Conservation (phyloP, 2,797 vertebrate species). For the Pristis pectinata region DNA sequence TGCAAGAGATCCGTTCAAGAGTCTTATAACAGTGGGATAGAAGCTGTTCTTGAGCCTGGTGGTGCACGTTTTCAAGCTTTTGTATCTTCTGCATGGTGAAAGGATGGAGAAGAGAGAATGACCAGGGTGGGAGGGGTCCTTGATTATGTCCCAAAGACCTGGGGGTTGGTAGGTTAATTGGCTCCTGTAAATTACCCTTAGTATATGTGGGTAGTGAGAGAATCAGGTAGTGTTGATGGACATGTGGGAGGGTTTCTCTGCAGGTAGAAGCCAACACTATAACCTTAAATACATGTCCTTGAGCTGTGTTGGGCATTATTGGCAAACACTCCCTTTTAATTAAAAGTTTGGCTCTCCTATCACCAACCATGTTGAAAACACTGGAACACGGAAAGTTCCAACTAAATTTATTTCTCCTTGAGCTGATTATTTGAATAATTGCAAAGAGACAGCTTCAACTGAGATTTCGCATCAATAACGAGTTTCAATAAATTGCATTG, state of each 20-base stretch:
- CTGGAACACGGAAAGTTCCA: neutral
- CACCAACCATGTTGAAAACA: neutral
- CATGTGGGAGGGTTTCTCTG: neutral
- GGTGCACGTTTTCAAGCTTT: too few species aligned
- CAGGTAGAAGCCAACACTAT: neutral
- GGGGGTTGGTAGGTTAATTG: too few species aligned
- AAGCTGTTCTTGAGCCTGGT: too few species aligned
- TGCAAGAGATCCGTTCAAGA: too few species aligned
- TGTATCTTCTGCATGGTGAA: too few species aligned
- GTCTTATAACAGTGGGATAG: too few species aligned
- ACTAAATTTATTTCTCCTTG: neutral
- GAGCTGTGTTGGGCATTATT: neutral
- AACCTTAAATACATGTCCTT: neutral
- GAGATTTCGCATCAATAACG: neutral
- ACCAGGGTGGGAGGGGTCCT: too few species aligned
- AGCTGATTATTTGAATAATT: neutral
- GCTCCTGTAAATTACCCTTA: too few species aligned
- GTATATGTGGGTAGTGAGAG: too few species aligned
- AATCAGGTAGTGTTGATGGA: too few species aligned
- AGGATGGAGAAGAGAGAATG: too few species aligned
- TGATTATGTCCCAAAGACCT: too few species aligned
- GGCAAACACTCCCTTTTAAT: neutral
- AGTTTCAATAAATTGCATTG: neutral
- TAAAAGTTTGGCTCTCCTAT: neutral
- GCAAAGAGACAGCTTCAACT: neutral